Base-by-base conservation (phyloP, 2,797 vertebrate genomes). In the Ctenopoma kingsleyae region DNA sequence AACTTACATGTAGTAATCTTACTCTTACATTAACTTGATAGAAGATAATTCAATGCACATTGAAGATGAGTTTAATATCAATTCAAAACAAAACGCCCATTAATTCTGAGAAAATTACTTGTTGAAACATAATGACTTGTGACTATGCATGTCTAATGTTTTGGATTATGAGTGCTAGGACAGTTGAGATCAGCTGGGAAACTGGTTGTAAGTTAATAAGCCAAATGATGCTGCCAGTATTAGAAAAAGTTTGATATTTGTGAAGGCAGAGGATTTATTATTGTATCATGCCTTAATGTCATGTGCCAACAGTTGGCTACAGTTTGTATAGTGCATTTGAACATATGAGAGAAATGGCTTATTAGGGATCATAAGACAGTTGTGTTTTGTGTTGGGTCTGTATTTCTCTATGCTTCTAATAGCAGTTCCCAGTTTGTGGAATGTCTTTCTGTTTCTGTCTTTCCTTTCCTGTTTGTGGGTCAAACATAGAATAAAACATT, bases 101-200 rank as follows among this genome's bases (percentile, higher is more conserved):
- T 49, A 72, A 57, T 65, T 54, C 12, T 56, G 49, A 58, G 12
- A 41, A 25, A 1, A 55, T 4, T 41, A 13, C 27, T 55, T 63
- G 40, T 74, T 30, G 38, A 27, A 67, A 47, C 35, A 47, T 67
- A 41, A 46, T 65, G 67, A 41, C 59, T 64, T 6, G 2, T 44
- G 17, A 51, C 19, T 27, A 25, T 49, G 36, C 60, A 41, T 23
- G 35, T 56, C 49, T 58, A 43, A 66, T 41, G 19, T 62, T 76
- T 9, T 50, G 19, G n/a, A 65, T 70, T 67, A 30, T 38, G 48
- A 38, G 17, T 13, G 17, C 63, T 23, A 60, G 16, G 69, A 22
- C 19, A 59, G 35, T 15, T 44, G 68, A 61, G 22, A 60, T 54
- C 17, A 66, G 20, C 17, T 25, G 1, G 16, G 32, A 64, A 57